phyloP scores from a whole-genome alignment of 2,113 vertebrate species.

The Anarhynchus alexandrinus region DNA sequence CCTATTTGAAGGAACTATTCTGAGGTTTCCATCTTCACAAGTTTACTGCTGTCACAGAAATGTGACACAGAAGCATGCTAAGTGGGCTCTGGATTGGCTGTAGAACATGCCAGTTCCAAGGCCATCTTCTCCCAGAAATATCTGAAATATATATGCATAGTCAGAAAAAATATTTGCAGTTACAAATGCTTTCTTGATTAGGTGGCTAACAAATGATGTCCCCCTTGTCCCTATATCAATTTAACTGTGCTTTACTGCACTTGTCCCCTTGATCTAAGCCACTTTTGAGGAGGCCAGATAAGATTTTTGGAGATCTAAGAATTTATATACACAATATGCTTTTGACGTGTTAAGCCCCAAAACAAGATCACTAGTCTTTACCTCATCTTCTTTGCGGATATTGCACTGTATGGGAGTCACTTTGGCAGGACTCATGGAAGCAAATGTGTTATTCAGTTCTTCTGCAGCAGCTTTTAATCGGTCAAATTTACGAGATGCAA shows the following conservation, averaged over 20 bases:
- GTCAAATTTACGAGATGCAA: slow-evolving; percentile 86
- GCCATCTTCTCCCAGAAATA: not conserved
- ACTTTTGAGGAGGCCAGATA: not conserved
- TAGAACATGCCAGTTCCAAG: not conserved
- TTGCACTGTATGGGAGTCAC: slow-evolving; percentile 85
- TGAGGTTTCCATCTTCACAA: not conserved
- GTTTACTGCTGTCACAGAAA: not conserved
- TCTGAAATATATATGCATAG: not conserved
- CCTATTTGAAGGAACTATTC: not conserved
- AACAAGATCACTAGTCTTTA: slow-evolving; percentile 13
- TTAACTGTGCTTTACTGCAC: not conserved
- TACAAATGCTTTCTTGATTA: not conserved
- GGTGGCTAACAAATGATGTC: not conserved
- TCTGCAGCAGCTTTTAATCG: slow-evolving; percentile 77
- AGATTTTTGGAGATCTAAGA: not conserved
- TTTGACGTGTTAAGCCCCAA: not conserved
- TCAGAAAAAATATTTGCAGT: not conserved
- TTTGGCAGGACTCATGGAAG: slow-evolving; percentile 54
- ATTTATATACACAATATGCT: not conserved
- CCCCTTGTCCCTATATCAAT: not conserved
- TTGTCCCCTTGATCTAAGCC: not conserved
- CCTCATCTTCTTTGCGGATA: slow-evolving; percentile 90
- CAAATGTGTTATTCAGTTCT: slow-evolving; percentile 75
- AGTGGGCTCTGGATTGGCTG: not conserved
- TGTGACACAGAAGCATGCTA: not conserved